Percentiles rank a stretch among this genome's conserved stretches.
phyloP scores from a whole-genome alignment of 1,140 invertebrate species.

The Drosophila teissieri region DNA sequence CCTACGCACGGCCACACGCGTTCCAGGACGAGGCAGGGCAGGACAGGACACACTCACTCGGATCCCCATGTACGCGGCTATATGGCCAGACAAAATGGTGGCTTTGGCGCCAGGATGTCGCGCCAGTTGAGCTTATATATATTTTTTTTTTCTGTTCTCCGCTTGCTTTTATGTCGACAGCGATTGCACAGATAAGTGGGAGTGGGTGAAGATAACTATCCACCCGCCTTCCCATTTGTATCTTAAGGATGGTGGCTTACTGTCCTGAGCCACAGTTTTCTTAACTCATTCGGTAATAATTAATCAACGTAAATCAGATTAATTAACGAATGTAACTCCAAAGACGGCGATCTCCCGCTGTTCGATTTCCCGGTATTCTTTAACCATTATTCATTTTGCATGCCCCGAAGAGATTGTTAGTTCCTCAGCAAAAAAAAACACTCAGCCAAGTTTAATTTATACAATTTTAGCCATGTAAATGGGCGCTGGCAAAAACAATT shows the following conservation, averaged over 20 bases:
- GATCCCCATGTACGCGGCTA: constrained; percentile 48
- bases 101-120: constrained; percentile 79
- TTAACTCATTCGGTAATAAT: constrained; percentile 33
- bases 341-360: constrained; percentile 39
- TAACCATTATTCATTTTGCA: constrained; percentile 56
- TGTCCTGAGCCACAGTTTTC: constrained; percentile 1
- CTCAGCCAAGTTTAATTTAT: constrained; percentile 41
- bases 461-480: constrained; percentile 60
- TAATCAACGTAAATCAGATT: constrained; percentile 49
- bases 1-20: constrained; percentile 66
- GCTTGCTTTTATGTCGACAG: constrained; percentile 54
- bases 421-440: constrained; percentile 7
- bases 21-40: constrained; percentile 29
- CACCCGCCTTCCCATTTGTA: constrained; percentile 1
- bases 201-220: background rate
- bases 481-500: constrained; percentile 35
- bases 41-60: constrained; percentile 1
- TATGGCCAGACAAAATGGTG: constrained; percentile 83
- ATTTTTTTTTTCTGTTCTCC: constrained; percentile 29
- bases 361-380: constrained; percentile 26
- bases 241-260: constrained; percentile 18
- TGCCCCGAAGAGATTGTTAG: constrained; percentile 19
- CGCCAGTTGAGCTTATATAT: constrained; percentile 81
- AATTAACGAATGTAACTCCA: constrained; percentile 44
- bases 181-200: constrained; percentile 40